Evolutionary conservation across 2,888 invertebrate species (phyloP).

Genomic region (Caenorhabditis uteleia): DNA sequence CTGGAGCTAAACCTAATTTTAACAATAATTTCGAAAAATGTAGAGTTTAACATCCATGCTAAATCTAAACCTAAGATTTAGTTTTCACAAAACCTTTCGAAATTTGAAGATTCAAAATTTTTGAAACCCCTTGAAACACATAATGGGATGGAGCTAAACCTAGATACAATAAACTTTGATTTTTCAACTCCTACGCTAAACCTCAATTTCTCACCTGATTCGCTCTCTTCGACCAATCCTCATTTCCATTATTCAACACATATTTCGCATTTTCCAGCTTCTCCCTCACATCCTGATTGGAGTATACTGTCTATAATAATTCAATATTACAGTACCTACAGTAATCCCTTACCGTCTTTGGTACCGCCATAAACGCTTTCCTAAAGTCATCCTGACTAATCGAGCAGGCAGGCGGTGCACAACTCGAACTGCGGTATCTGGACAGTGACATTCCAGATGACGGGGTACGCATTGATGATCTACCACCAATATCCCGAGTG

Average conservation of each 20-base stretch:
- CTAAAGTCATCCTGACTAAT: conserved; percentile 42
- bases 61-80: too few species aligned
- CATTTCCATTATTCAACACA: conserved; percentile 20
- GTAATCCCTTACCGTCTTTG: conserved; percentile 34
- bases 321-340: neutral
- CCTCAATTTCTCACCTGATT: conserved; percentile 9
- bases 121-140: too few species aligned
- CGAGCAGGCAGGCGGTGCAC: conserved; percentile 22
- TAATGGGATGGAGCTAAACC: too few species aligned
- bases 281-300: conserved; percentile 12
- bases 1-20: too few species aligned
- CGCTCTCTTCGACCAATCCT: conserved; percentile 32
- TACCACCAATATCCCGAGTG: neutral
- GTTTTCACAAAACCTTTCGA: too few species aligned
- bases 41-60: too few species aligned
- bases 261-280: conserved; percentile 15
- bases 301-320: conserved; percentile 24
- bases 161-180: too few species aligned
- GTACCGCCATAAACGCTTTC: conserved; percentile 35
- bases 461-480: conserved; percentile 4
- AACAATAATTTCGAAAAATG: too few species aligned
- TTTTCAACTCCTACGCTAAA: too few species aligned
- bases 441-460: conserved; percentile 20
- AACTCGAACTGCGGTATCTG: conserved; percentile 22
- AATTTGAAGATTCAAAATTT: too few species aligned